Evolutionary conservation across 1,140 invertebrate species (phyloP).

Genomic region (Sycophaga agraensis): DNA sequence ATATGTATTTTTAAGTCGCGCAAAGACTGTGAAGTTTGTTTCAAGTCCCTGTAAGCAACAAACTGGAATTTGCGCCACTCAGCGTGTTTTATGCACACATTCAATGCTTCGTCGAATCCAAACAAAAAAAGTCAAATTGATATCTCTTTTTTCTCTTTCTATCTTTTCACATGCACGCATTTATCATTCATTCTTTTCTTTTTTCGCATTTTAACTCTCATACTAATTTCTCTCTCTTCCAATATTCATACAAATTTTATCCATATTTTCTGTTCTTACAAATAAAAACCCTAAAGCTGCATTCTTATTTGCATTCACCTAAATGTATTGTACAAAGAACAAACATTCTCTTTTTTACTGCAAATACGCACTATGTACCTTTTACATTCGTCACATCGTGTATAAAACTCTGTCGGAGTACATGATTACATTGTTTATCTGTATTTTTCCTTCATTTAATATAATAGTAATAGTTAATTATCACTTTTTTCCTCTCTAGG

Average conservation of each 20-base stretch:
- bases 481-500: slow-evolving; percentile 60
- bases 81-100: slow-evolving; percentile 28
- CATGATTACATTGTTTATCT: slow-evolving; percentile 56
- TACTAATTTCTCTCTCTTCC: slow-evolving; percentile 22
- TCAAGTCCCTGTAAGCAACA: slow-evolving; percentile 48
- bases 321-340: slow-evolving; percentile 60
- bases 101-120: slow-evolving; percentile 25
- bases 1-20: slow-evolving; percentile 56
- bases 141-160: slow-evolving; percentile 23
- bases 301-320: slow-evolving; percentile 54
- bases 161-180: slow-evolving; percentile 13
- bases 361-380: slow-evolving; percentile 48
- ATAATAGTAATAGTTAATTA: slow-evolving; percentile 53
- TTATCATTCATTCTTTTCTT: slow-evolving; percentile 23
- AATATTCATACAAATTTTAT: slow-evolving; percentile 30
- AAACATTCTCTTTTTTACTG: slow-evolving; percentile 49
- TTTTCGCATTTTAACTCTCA: slow-evolving; percentile 14
- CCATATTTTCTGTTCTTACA: slow-evolving; percentile 44
- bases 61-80: slow-evolving; percentile 44
- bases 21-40: slow-evolving; percentile 48
- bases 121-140: slow-evolving; percentile 28
- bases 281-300: slow-evolving; percentile 55
- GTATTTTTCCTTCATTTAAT: slow-evolving; percentile 43
- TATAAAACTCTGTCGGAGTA: slow-evolving; percentile 60
- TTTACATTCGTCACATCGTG: slow-evolving; percentile 57